A percentile compares a stretch with the other conserved stretches of the same genome.
phyloP scores from a whole-genome alignment of 2,113 vertebrate species.

The Abramis brama region DNA sequence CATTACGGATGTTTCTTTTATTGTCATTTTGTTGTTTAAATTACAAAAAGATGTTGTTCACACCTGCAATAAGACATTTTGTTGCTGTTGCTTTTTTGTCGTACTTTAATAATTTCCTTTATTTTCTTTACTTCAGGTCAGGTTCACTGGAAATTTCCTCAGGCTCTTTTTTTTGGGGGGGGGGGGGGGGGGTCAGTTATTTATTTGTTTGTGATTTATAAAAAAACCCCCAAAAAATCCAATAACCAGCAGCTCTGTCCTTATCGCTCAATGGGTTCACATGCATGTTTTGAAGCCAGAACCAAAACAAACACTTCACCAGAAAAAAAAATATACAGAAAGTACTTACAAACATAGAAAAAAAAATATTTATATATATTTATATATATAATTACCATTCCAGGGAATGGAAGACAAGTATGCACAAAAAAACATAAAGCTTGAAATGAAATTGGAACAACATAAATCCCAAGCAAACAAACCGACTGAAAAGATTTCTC shows the following conservation, averaged over 20 bases:
- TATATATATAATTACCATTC: slow-evolving; percentile 91
- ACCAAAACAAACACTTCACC: slow-evolving; percentile 69
- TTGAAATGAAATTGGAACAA: slow-evolving; percentile 18
- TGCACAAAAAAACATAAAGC: slow-evolving; percentile 63
- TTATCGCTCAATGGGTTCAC: slow-evolving; percentile 74
- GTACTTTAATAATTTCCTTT: slow-evolving; percentile 38
- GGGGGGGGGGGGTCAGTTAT: not conserved
- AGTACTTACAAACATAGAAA: slow-evolving; percentile 95
- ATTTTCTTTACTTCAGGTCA: slow-evolving; percentile 63
- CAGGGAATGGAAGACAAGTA: slow-evolving; percentile 77
- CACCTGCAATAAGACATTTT: slow-evolving; percentile 69
- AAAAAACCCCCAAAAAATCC: slow-evolving; percentile 15
- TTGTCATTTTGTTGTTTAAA: slow-evolving; percentile 71
- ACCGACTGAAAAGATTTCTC: slow-evolving; percentile 48
- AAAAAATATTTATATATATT: slow-evolving; percentile 83
- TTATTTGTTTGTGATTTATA: slow-evolving; percentile 7
- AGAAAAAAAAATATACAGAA: slow-evolving; percentile 85
- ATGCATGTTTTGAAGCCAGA: slow-evolving; percentile 84
- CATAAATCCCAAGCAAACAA: slow-evolving; percentile 41
- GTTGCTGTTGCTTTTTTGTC: not conserved
- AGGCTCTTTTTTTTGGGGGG: slow-evolving; percentile 35
- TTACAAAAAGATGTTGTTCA: slow-evolving; percentile 74
- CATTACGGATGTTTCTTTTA: slow-evolving; percentile 74
- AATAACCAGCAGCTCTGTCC: slow-evolving; percentile 64
- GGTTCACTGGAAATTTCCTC: slow-evolving; percentile 62